Percentiles rank a stretch among this genome's conserved stretches.
phyloP scores from a whole-genome alignment of 2,113 vertebrate genomes.

The Tenebrosternarchus preto region DNA sequence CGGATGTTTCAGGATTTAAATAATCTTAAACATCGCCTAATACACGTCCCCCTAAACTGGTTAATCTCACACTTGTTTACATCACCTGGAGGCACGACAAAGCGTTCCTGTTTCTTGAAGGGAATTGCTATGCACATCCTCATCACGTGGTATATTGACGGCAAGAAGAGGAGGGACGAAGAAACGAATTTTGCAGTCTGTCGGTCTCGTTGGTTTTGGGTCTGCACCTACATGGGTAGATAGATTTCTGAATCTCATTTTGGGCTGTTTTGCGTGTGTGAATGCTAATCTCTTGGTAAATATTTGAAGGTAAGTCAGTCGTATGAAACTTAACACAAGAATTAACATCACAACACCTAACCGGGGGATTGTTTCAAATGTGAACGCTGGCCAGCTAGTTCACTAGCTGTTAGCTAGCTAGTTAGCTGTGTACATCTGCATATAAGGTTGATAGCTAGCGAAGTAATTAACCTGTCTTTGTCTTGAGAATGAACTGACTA shows the following conservation, averaged over 20 bases:
- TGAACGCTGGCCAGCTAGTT: no score
- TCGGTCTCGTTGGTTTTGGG: not conserved
- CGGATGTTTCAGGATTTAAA: not conserved
- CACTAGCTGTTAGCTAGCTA: no score
- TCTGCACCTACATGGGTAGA: no score
- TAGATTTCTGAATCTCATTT: not conserved
- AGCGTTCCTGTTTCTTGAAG: not conserved
- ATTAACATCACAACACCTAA: no score
- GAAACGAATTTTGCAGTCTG: constrained; percentile 37
- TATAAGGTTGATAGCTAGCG: no score
- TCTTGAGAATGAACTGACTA: no score
- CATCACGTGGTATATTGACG: constrained; percentile 36
- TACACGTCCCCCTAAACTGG: not conserved
- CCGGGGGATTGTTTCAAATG: no score
- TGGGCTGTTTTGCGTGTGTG: not conserved
- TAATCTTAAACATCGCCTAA: no score
- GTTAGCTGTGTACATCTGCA: no score
- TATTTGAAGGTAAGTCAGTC: not conserved
- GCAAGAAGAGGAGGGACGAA: constrained; percentile 7
- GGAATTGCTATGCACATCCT: not conserved
- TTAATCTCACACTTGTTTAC: not conserved
- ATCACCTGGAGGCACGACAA: no score
- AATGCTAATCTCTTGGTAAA: not conserved
- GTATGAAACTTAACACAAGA: not conserved
- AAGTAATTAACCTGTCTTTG: no score